Base-by-base conservation (phyloP, 2,888 invertebrate species). In the Megalurothrips usitatus region DNA sequence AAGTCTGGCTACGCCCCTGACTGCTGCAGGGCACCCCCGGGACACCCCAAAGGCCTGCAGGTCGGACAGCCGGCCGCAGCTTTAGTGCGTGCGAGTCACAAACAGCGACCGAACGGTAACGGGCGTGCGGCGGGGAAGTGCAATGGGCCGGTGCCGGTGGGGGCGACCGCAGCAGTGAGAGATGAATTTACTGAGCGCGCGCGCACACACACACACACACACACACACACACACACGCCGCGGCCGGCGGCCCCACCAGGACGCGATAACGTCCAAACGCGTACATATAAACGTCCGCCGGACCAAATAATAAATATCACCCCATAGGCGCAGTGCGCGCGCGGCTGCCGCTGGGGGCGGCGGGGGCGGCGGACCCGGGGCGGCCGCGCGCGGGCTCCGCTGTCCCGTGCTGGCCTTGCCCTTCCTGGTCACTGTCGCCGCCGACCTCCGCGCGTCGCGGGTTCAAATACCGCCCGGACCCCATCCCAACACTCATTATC, bases 181-280 rank as follows among this genome's bases (percentile, higher is more conserved):
- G 68, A 68, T 68, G 68, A 68, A 68, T 68, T 68, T 68, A 68
- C 68, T 68, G 68, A 23, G 68, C 23, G 68, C 11, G 68, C 11
- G 23, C 68, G 68, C n/a, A 23, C 68, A 68, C 34, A 43, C 34
- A 43, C 34, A 43, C 34, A 43, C 34, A 43, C 11, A 23, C 11
- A 8, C 68, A 23, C n/a, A 23, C 68, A 68, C 34, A 43, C 34
- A 43, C 34, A 43, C 34, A 43, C 34, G 6, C 34, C 68, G 68
- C 19, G 58, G 17, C 58, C 19, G 58, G 58, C 58, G 58, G 58
- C 34, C 34, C 34, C 34, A 43, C 34, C 52, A 52, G 12, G 52
- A 52, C 23, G 68, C 68, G 68, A 68, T 68, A 68, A 68, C 68
- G 68, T 68, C 68, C 68, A 68, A 68, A 68, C 52, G 52, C 52